Percentiles rank a stretch among this genome's conserved stretches.
phyloP scores from a whole-genome alignment of 64 coral and sea anemone species.

The Pachyseris speciosa region DNA sequence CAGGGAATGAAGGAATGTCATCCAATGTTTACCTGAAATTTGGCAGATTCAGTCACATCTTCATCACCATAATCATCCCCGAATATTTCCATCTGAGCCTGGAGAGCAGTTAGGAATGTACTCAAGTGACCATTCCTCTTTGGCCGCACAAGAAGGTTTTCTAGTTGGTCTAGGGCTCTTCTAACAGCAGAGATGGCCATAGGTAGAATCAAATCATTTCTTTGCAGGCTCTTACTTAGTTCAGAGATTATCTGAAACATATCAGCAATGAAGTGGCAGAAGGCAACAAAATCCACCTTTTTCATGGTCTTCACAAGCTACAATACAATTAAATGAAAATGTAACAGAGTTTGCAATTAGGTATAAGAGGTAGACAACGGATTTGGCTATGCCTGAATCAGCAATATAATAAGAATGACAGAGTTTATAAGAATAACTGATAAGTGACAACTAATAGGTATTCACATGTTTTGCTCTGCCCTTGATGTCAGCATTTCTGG shows the following conservation, averaged over 20 bases:
- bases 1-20: too few relatives aligned
- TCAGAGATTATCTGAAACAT: conserved; percentile 24
- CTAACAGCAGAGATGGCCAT: conserved; percentile 33
- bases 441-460: conserved; percentile 35
- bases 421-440: too few relatives aligned
- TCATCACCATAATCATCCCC: too few relatives aligned
- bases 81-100: conserved; percentile 2
- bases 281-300: conserved; percentile 26
- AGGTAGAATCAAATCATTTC: conserved; percentile 42
- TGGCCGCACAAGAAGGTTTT: conserved; percentile 48
- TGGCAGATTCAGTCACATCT: too few relatives aligned
- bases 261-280: conserved; percentile 60
- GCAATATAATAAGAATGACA: not conserved
- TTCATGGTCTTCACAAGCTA: not conserved
- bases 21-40: too few relatives aligned
- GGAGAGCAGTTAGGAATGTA: conserved; percentile 6
- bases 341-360: too few relatives aligned
- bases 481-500: conserved; percentile 51
- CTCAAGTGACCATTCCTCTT: conserved; percentile 52
- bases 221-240: conserved; percentile 50
- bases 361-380: not conserved
- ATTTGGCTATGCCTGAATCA: not conserved
- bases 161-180: conserved; percentile 3
- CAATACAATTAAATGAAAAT: too few relatives aligned
- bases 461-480: conserved; percentile 54